Evolutionary conservation across 2,888 invertebrate genomes (phyloP), one percentile per base, ranked within the genome.

Genomic region (Eugnorisma glareosa): DNA sequence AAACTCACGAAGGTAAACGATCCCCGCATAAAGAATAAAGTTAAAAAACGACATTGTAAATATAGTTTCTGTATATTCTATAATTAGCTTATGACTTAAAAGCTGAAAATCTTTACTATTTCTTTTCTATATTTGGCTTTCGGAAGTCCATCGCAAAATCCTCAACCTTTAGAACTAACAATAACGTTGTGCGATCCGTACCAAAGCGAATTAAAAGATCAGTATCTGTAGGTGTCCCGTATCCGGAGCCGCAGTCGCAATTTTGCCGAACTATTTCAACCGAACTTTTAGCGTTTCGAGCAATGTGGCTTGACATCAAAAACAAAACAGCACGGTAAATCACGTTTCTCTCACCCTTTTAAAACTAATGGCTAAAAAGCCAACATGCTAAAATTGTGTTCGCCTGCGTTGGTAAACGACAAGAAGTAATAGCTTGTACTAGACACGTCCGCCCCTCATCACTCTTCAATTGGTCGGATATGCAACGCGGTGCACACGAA

Each of bases 1-100:
- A 35, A 28, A 35, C 28, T 35, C 24, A 28, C 21, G 43, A 74
- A 35, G 57, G 28, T 57, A 35, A 45, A 6, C 18, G 54, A 11
- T 54, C 5, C 40, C 24, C 28, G 3, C 13, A 73, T 10, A 43
- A 72, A 31, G 31, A 18, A 24, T 1, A 10, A 37, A 28, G 24
- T 37, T 70, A 43, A 21, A 35, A 59, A 37, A 28, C 1, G 45
- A 24, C 10, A 37, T 4, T 28, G 2, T 28, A n/a, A 40, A n/a
- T 40, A 0, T 13, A 18, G 18, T 73, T 73, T 51, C 40, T 51
- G 3, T 18, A n/a, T 31, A 15, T 70, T 45, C n/a, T 43, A 10
- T 72, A 31, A 21, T 35, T 10, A 73, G 75, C 75, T 43, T 54
- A 35, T 54, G 73, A 74, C 31, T 51, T 21, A 28, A 48, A 24